Evolutionary conservation across 2,888 invertebrate species (phyloP), one percentile per base, ranked within the genome.

Genomic region (Tanypteryx hageni): DNA sequence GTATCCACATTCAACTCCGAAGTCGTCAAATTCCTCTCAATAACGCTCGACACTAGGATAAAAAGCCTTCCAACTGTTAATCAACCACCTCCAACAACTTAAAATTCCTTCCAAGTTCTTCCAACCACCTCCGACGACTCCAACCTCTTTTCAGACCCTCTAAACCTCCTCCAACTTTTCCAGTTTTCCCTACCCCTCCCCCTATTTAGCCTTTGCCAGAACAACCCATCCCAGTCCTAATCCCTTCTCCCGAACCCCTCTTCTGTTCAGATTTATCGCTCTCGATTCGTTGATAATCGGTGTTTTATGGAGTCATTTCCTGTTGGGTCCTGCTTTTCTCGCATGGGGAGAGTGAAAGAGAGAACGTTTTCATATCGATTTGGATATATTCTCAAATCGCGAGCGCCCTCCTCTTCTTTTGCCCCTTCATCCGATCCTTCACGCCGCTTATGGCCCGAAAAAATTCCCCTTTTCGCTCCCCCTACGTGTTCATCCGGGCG

Each of bases 271-370:
- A 76, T 76, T 76, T 76, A 76, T 76, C 76, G 76, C 11, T 27
- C 76, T 22, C 76, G 8, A 22, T 76, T 27, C 76, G 76, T 76
- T 76, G 76, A 76, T 76, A 76, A 76, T 76, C 76, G 27, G 76
- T 76, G 76, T 76, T 76, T 76, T 27, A 76, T 27, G 76, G 76
- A 76, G 27, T 76, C 68, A 68, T 68, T 68, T 68, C 76, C 76
- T 27, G 11, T 76, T 27, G 76, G 22, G 22, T 44, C 27, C 27
- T 14, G 8, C 27, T 76, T 76, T 27, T 27, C 76, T 27, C 68
- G n/a, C n/a, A n/a, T 8, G 4, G n/a, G 0, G 11, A 1, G n/a
- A 68, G 11, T 4, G n/a, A 0, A 11, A 8, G 11, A 11, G n/a
- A 68, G 11, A 27, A 76, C 11, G 76, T 22, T 27, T 27, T 76